These are phyloP conservation scores for Copidosoma floridanum DNA, from an alignment of 1,140 invertebrate species.

Conservation along the genomic window DNA sequence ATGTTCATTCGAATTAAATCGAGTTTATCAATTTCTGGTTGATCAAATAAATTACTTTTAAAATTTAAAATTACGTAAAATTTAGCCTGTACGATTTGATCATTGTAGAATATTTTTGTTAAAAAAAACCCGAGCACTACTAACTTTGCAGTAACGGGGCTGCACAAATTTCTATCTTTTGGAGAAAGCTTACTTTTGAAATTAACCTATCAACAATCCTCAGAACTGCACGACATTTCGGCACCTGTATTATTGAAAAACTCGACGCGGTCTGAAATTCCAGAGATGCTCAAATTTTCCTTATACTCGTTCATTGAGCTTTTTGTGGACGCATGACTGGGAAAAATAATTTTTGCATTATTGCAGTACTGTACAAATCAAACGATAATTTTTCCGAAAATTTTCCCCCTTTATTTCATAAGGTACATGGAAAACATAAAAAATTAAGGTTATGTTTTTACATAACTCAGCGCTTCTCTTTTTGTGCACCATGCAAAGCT, in stretches of 20 bases:
- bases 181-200: neutral
- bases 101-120: neutral
- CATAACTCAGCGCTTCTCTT: no score
- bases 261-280: neutral
- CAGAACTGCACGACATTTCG: constrained; percentile 4
- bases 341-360: no score
- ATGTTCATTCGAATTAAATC: constrained; percentile 14
- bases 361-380: no score
- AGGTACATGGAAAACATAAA: no score
- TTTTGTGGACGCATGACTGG: no score
- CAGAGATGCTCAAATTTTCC: neutral
- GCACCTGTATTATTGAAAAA: constrained; percentile 19
- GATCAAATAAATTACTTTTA: constrained; percentile 18
- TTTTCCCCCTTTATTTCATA: no score
- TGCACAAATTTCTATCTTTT: constrained; percentile 4
- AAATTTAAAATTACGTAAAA: constrained; percentile 20
- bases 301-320: no score
- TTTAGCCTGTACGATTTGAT: neutral
- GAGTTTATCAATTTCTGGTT: constrained; percentile 22
- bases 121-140: neutral
- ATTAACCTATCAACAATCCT: neutral
- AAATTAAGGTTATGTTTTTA: no score
- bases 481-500: no score
- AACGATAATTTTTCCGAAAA: no score
- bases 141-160: constrained; percentile 3